Conservation (phyloP, 2,797 vertebrate genomes). For the Microctenopoma lineatum region DNA sequence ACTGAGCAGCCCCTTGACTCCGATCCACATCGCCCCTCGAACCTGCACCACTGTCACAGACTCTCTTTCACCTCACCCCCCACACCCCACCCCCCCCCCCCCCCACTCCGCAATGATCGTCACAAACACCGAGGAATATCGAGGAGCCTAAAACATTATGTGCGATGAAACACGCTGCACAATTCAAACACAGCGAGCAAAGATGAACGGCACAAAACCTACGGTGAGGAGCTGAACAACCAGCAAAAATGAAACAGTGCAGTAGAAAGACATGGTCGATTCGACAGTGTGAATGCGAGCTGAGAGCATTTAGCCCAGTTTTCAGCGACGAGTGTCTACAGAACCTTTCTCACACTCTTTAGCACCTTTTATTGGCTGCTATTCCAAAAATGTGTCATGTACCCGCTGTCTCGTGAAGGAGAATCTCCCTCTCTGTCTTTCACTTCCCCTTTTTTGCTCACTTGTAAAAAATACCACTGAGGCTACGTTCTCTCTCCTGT, state of each 20-base stretch:
- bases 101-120: not conserved
- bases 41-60: not conserved
- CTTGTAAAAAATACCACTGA: not conserved
- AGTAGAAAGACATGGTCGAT: not conserved
- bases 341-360: constrained; percentile 69
- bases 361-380: constrained; percentile 56
- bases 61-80: constrained; percentile 9
- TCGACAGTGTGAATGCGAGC: constrained; percentile 5
- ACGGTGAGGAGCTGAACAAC: not conserved
- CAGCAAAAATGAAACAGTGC: not conserved
- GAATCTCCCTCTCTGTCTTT: constrained; percentile 19
- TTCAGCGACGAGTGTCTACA: constrained; percentile 35
- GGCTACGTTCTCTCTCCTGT: not conserved
- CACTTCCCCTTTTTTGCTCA: constrained; percentile 15
- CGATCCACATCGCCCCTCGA: not conserved
- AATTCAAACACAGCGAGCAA: not conserved
- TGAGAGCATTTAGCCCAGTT: constrained; percentile 1
- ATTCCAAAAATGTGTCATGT: constrained; percentile 74
- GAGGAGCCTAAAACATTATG: too few relatives aligned
- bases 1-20: constrained; percentile 42
- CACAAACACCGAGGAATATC: not conserved
- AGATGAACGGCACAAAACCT: not conserved
- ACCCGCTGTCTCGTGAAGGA: constrained; percentile 59
- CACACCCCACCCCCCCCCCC: too few relatives aligned
- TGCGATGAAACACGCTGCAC: too few relatives aligned